Evolutionary conservation across 2,888 invertebrate species (phyloP).

Genomic region (Escarpia spicata): DNA sequence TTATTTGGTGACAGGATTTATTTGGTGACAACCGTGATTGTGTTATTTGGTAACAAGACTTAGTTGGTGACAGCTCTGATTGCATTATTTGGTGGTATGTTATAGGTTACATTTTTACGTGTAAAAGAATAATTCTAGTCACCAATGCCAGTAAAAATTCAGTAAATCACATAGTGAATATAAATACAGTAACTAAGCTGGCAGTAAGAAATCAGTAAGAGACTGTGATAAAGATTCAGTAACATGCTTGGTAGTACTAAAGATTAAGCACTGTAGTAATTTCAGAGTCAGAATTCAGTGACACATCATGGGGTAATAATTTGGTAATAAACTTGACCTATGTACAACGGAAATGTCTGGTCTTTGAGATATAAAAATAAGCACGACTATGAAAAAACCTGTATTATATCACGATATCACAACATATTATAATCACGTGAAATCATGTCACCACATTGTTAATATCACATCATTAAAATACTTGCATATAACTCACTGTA

Average conservation of each 20-base stretch:
- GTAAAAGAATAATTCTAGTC: slow-evolving; percentile 52
- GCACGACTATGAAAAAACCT: too few relatives aligned
- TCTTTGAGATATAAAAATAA: too few relatives aligned
- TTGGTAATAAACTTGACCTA: neutral
- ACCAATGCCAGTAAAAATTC: neutral
- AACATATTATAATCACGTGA: neutral
- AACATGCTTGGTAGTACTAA: too few relatives aligned
- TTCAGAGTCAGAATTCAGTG: too few relatives aligned
- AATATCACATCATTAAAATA: neutral
- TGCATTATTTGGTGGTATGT: too few relatives aligned
- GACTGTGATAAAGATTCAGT: neutral
- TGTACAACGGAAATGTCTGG: too few relatives aligned
- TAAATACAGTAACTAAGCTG: neutral
- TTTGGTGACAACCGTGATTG: neutral
- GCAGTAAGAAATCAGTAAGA: neutral
- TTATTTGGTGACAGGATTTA: neutral
- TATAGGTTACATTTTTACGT: slow-evolving; percentile 54
- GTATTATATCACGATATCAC: neutral
- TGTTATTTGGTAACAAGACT: neutral
- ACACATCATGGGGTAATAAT: neutral
- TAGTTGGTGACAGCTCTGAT: too few relatives aligned
- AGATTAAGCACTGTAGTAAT: too few relatives aligned
- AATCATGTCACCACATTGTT: neutral
- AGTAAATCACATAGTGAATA: neutral
- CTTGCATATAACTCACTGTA: neutral